Evolutionary conservation across 2,797 vertebrate species (phyloP).

Genomic region (Gambusia yucatana): DNA sequence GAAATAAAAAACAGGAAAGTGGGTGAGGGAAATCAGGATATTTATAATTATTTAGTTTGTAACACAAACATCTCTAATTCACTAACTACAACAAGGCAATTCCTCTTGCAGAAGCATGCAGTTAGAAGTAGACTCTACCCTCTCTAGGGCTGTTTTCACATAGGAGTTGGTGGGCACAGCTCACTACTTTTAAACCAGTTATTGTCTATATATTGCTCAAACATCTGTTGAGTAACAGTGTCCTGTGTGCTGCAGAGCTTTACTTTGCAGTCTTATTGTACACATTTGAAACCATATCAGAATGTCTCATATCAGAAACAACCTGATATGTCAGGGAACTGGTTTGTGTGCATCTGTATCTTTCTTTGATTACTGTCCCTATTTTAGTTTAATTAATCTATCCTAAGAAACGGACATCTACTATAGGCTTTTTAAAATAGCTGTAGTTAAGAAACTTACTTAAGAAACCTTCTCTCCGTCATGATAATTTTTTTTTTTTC

Average conservation of each 20-base stretch:
- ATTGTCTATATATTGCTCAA: background rate
- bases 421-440: no score
- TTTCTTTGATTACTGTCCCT: no score
- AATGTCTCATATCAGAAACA: background rate
- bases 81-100: no score
- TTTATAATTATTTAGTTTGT: background rate
- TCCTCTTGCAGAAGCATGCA: background rate
- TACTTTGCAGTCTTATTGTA: background rate
- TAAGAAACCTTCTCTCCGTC: no score
- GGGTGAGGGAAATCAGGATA: background rate
- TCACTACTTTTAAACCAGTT: background rate
- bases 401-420: no score
- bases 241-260: background rate
- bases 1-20: background rate
- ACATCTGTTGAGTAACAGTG: background rate
- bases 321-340: background rate
- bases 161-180: background rate
- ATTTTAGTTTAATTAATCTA: no score
- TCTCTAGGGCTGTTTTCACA: background rate
- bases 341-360: no score
- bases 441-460: no score
- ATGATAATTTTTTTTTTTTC: no score
- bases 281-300: background rate
- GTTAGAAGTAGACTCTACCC: background rate
- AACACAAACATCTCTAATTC: no score